Evolutionary conservation across 2,113 vertebrate species (phyloP), one percentile per base, ranked within the genome.

Genomic region (Chaetura pelagica): DNA sequence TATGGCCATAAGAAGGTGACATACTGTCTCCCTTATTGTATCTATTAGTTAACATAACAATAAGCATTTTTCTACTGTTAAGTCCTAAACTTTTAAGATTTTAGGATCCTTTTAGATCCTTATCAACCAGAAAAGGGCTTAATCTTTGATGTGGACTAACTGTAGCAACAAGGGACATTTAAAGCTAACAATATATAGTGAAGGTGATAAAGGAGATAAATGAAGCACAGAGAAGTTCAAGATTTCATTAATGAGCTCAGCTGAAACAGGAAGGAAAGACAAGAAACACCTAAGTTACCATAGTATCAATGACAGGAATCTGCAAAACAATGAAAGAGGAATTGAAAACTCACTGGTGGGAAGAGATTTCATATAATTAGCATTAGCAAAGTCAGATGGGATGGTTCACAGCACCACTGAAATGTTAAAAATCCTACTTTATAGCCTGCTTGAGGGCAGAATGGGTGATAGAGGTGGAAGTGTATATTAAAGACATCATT

Each of bases 361-460:
- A 86, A 89, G 55, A 94, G 83, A 58, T 29, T 66, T 90, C 58
- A 66, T 29, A n/a, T 61, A 48, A 94, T 92, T 84, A 83, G 54
- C 71, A 64, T 51, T n/a, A 80, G 21, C 17, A 7, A 88, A 77
- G 19, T 63, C 91, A 95, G 46, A 84, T 92, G 42, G 46, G 51
- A 58, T n/a, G 27, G 42, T 66, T 77, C 85, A 35, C 35, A 84
- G 32, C 64, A 76, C n/a, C 68, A 89, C 24, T 35, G 11, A 90
- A 94, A 92, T 51, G 51, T 59, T 86, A 71, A 94, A 96, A 95
- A 74, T 77, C 46, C 55, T 62, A 4, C 9, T 83, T 73, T 66
- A 89, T 73, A 80, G 44, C 30, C 63, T 94, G 67, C 93, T 92
- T 90, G 57, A 69, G 72, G 93, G 83, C 46, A 94, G 46, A 86